Evolutionary conservation across 2,797 vertebrate species (phyloP), one percentile per base, ranked within the genome.

Genomic region (Salarias fasciatus): DNA sequence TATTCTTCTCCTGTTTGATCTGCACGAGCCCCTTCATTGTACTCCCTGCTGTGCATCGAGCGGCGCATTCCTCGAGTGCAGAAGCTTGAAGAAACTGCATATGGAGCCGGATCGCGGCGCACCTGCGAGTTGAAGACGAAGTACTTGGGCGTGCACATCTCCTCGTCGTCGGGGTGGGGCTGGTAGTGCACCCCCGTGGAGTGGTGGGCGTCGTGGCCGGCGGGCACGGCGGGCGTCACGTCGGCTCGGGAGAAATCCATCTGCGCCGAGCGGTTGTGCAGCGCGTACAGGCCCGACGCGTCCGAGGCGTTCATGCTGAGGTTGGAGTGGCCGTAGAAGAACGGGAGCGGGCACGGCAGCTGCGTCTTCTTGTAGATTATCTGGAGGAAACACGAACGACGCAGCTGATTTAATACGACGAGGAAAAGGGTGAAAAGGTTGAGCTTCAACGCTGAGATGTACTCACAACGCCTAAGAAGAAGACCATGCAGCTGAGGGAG

Each of bases 401-500:
- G 3, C 2, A 18, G n/a, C n/a, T n/a, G n/a, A n/a, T n/a, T n/a
- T n/a, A n/a, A n/a, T n/a, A n/a, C n/a, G n/a, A n/a, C n/a, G n/a
- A n/a, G n/a, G n/a, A n/a, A n/a, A n/a, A n/a, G n/a, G n/a, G n/a
- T n/a, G n/a, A 74, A 48, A 44, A 67, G 4, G 50, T 11, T 1
- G 24, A 2, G 11, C 47, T 46, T 50, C 5, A 11, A n/a, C n/a
- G n/a, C n/a, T n/a, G n/a, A 24, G 29, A 8, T 56, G 18, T 63
- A 91, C 92, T 89, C 79, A 99, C 98, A 93, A 95, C 97, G 42
- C 89, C 88, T 53, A 99, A 80, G 73, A 99, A 99, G 89, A 99
- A 99, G 80, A 99, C 94, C 98, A 99, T 99, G 75, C 98, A 99
- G 38, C 93, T 91, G 11, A 99, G 92, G 6, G 98, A 99, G 87